Percentiles rank a stretch among this genome's conserved stretches.
Conservation (phyloP, 2,797 vertebrate genomes). For the Eleutherodactylus coqui region DNA sequence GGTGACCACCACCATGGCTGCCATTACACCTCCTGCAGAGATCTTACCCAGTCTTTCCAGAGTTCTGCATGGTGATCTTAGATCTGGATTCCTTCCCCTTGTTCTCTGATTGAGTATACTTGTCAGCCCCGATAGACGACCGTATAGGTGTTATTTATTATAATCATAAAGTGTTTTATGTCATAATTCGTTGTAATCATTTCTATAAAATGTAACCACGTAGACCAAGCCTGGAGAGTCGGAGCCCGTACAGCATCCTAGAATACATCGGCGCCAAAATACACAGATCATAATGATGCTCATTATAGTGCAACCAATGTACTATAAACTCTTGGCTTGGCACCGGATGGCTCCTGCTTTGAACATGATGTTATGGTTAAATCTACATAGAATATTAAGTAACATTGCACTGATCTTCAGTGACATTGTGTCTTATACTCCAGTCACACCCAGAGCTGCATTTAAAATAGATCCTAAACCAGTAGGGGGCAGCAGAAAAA, state of each 20-base stretch:
- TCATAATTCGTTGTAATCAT: background rate
- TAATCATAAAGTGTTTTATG: background rate
- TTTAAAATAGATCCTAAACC: background rate
- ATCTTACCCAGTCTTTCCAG: background rate
- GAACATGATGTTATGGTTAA: background rate
- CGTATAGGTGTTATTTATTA: too few relatives aligned
- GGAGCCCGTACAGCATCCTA: background rate
- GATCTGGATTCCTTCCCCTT: too few relatives aligned
- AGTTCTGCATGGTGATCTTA: background rate
- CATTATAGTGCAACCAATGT: background rate
- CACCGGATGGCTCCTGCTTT: background rate
- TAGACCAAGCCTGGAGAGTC: background rate
- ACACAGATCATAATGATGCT: background rate
- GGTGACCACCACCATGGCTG: background rate
- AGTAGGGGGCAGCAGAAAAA: background rate
- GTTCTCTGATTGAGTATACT: too few relatives aligned
- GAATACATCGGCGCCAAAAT: background rate
- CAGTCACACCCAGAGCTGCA: too few relatives aligned
- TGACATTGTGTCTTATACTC: background rate
- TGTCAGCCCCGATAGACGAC: too few relatives aligned
- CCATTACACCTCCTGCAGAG: background rate
- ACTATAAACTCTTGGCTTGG: background rate
- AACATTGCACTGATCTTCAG: background rate
- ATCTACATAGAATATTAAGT: background rate
- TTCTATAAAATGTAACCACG: constrained; percentile 18